These are phyloP conservation scores for Aradus depressus DNA, from an alignment of 2,888 invertebrate genomes.

Conservation along the genomic window DNA sequence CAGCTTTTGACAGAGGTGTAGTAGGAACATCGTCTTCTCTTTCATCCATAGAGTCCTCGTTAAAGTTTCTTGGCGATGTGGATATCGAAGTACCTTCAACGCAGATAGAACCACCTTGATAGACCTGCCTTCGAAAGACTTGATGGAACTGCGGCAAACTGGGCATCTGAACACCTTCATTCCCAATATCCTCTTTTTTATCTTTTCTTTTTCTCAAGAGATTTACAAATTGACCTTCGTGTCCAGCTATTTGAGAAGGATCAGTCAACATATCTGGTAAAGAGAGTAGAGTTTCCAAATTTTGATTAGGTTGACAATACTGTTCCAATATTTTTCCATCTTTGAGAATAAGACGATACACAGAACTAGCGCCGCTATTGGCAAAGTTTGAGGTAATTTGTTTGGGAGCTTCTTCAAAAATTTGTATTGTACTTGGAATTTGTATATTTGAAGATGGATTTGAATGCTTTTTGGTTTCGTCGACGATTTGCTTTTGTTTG, in stretches of 20 bases:
- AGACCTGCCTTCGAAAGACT: conserved; percentile 63
- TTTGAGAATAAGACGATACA: conserved; percentile 24
- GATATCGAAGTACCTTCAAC: conserved; percentile 29
- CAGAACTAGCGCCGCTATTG: conserved; percentile 16
- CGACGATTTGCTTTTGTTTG: conserved; percentile 15
- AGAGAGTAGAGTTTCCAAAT: conserved; percentile 20
- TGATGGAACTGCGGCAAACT: conserved; percentile 65
- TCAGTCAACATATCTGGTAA: conserved; percentile 21
- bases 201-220: conserved; percentile 24
- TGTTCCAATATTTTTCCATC: conserved; percentile 25
- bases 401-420: conserved; percentile 12
- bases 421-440: conserved; percentile 6
- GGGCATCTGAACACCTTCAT: conserved; percentile 39
- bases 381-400: not conserved
- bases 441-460: conserved; percentile 10
- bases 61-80: conserved; percentile 29
- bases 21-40: conserved; percentile 13
- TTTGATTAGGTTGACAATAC: conserved; percentile 23
- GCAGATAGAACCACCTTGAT: conserved; percentile 31
- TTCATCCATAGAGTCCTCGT: conserved; percentile 16
- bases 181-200: conserved; percentile 13
- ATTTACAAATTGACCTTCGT: conserved; percentile 24
- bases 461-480: conserved; percentile 10
- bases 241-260: conserved; percentile 12
- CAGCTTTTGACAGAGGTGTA: conserved; percentile 36